Evolutionary conservation across 2,888 invertebrate genomes (phyloP), one percentile per base, ranked within the genome.

Genomic region (Nephrotoma appendiculata): DNA sequence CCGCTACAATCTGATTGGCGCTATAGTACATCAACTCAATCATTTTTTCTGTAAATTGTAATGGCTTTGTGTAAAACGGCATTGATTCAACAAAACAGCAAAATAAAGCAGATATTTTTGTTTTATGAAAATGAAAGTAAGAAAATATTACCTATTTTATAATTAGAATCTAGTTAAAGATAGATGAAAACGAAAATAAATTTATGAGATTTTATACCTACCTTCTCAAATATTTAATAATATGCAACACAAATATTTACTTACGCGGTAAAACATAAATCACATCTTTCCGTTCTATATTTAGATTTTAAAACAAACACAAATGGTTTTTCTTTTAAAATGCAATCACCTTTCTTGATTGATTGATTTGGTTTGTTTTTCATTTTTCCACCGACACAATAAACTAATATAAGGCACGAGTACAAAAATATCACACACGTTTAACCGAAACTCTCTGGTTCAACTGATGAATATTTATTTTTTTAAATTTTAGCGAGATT

Each of bases 211-310:
- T 85, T 5, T 41, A 57, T 11, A 9, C 86, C 5, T 86, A 41
- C 43, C 5, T 45, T 31, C 86, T 43, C 15, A 83, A 6, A 85
- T 86, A n/a, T 15, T 42, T 86, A 86, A 45, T 19, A 41, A 4
- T 48, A 48, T 12, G 9, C 9, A 31, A 31, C 2, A 85, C 86
- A 71, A 43, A 19, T 19, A 31, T 86, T 19, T 52, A 91, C 92
- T 93, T 93, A 96, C 96, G 93, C 94, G 89, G 93, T 92, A 88
- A 96, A 93, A 90, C 97, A 97, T 91, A 94, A 93, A 90, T 97
- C 97, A 92, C 97, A 97, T 88, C 95, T 92, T 89, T 93, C 93
- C 57, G 94, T 93, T 88, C 95, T 94, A 89, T 94, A 94, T 89
- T 95, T 95, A 0, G 95, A 94, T 88, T 94, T 95, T 3, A 97